Percentiles rank a stretch among this genome's conserved stretches.
Conservation (phyloP, 2,113 vertebrate genomes). For the Heterotilapia buettikoferi region DNA sequence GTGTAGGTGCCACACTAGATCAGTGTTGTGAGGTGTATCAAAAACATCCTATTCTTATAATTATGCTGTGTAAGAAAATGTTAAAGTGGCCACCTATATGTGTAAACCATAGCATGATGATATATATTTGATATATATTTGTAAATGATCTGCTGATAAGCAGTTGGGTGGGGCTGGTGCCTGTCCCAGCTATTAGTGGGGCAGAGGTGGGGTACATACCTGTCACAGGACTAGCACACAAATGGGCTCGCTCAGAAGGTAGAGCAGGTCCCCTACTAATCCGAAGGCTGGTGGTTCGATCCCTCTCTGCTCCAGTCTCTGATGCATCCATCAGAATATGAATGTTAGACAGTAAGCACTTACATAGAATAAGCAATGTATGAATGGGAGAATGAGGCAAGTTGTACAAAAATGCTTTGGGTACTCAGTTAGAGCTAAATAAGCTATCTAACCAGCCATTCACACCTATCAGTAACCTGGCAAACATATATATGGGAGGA, state of each 20-base stretch:
- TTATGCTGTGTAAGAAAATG: not conserved
- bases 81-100: not conserved
- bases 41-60: not conserved
- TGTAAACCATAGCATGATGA: not conserved
- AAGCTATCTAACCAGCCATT: not conserved
- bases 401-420: not conserved
- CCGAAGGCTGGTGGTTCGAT: not conserved
- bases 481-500: not conserved
- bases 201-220: not conserved
- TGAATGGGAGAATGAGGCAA: not conserved
- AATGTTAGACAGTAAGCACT: not conserved
- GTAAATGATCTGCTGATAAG: not conserved
- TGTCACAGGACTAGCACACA: not conserved
- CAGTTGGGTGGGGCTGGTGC: not conserved
- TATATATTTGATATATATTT: not conserved
- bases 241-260: rapidly evolving
- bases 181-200: not conserved
- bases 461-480: not conserved
- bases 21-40: not conserved
- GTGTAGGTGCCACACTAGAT: not conserved
- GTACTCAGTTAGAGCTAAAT: not conserved
- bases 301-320: not conserved
- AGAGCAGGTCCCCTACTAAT: not conserved
- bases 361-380: not conserved
- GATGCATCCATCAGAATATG: not conserved